Evolutionary conservation across 2,888 invertebrate genomes (phyloP), one percentile per base, ranked within the genome.

Genomic region (Hartigia nigra): DNA sequence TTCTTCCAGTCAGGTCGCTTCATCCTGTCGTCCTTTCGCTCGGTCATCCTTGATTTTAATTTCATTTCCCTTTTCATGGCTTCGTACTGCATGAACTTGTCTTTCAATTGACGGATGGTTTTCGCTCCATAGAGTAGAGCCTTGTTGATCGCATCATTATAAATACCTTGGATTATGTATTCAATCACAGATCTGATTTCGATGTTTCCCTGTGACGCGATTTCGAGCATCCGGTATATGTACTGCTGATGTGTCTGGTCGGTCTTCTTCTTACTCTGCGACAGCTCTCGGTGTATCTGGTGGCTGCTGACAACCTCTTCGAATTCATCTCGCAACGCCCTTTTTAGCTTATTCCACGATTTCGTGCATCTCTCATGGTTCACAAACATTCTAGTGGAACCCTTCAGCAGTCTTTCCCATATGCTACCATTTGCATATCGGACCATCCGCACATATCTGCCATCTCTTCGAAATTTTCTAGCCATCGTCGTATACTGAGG

Each of bases 401-500:
- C 79, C 0, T 31, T 32, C 12, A 79, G 37, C n/a, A 79, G 32
- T 23, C 75, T 70, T 78, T 81, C 23, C 36, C 74, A 32, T 82
- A 85, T 1, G 83, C 81, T 4, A 83, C 31, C 37, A 78, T 84
- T n/a, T 84, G 84, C 1, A 69, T 32, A 3, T 70, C 31, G 0
- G 14, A 74, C 80, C 74, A 78, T 34, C 32, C 12, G 31, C 34
- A 80, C 32, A 75, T 31, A 5, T 36, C 75, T 3, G 70, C 55
- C 32, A 34, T 77, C 5, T 79, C 75, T 76, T 86, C 84, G 70
- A 86, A 85, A 9, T 85, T 81, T 14, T 79, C 70, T 12, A 85
- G 31, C 84, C 84, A 86, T 32, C 79, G 77, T n/a, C n/a, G n/a
- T n/a, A n/a, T n/a, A n/a, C n/a, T n/a, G n/a, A n/a, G n/a, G n/a